Percentiles rank a stretch among this genome's conserved stretches.
These are phyloP conservation scores for Zaprionus capensis DNA, from an alignment of 1,140 invertebrate genomes.

Conservation along the genomic window DNA sequence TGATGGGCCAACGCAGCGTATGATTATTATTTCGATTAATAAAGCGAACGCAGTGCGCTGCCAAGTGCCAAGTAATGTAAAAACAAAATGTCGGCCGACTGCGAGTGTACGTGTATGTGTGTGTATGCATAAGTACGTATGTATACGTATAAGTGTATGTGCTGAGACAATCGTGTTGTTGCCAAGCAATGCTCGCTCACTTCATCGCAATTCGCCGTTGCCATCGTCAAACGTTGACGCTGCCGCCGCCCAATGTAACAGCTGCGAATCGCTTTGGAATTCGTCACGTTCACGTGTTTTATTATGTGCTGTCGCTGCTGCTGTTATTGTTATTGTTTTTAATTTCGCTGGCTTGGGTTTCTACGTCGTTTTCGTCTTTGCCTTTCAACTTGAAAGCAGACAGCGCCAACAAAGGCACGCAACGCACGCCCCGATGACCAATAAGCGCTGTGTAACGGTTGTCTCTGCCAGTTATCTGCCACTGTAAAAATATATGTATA, in stretches of 20 bases:
- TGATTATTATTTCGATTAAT: slow-evolving; percentile 79
- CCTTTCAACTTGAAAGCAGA: slow-evolving; percentile 43
- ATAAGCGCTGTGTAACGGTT: slow-evolving; percentile 48
- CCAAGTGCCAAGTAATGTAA: slow-evolving; percentile 56
- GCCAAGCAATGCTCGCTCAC: slow-evolving; percentile 54
- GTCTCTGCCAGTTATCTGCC: slow-evolving; percentile 12
- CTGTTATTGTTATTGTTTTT: slow-evolving; percentile 40
- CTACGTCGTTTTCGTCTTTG: slow-evolving; percentile 25
- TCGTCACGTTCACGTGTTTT: slow-evolving; percentile 82
- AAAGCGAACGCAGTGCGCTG: slow-evolving; percentile 33
- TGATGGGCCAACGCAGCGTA: slow-evolving; percentile 65
- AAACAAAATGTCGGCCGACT: slow-evolving; percentile 72
- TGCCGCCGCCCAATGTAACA: slow-evolving; percentile 66
- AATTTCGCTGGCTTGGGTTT: slow-evolving; percentile 16
- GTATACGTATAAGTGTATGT: slow-evolving; percentile 21
- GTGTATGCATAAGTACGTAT: not conserved
- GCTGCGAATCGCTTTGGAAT: slow-evolving; percentile 68
- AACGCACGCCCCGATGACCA: slow-evolving; percentile 38
- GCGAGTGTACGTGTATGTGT: slow-evolving; percentile 8
- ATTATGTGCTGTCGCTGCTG: slow-evolving; percentile 59
- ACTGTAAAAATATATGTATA: slow-evolving; percentile 13
- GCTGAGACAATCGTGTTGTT: slow-evolving; percentile 64
- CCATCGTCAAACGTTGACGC: slow-evolving; percentile 30
- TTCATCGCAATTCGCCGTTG: slow-evolving; percentile 46
- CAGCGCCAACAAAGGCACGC: slow-evolving; percentile 32